Base-by-base conservation (phyloP, 2,113 vertebrate species). In the Hemicordylus capensis region DNA sequence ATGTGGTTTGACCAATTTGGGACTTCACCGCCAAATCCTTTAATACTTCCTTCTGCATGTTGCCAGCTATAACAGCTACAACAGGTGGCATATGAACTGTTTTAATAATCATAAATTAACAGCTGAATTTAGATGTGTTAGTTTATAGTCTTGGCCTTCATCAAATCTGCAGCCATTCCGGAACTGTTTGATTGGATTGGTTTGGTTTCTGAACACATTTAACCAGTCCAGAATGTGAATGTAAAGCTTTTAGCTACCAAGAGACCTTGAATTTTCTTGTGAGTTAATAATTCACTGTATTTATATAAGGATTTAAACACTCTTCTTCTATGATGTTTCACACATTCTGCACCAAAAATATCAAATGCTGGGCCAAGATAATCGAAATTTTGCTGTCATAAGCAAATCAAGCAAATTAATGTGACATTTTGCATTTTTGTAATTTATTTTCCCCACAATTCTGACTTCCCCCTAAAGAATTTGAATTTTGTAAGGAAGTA, bases 31-130 rank as follows among this genome's bases (percentile, higher is more conserved):
- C n/a, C 44, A 61, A 87, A 78, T 72, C 63, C 54, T 82, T 87
- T 72, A 83, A 82, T 72, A 63, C 51, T 83, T 72, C 66, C 74
- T 39, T 51, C 34, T 34, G 64, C 28, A 63, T 54, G 56, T 51
- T 54, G 54, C 44, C 26, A 26, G 26, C 39, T 46, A 6, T 73
- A 73, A 73, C 80, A 77, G 24, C 24, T 51, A 26, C 44, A 83
- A 51, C 64, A 77, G 66, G 64, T 78, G 80, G 74, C 46, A 83
- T 20, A 48, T 37, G 66, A 70, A 51, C 26, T 61, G 67, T 51
- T n/a, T 83, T 78, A 78, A 58, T 76, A 10, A n/a, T 63, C 17
- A 54, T 87, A 87, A 83, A 83, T 63, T 78, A 83, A 77, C 19
- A 54, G 44, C 24, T 72, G 80, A 81, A 83, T 70, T 77, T 87